A percentile compares a stretch with the other conserved stretches of the same genome.
Conservation (phyloP, 2,888 invertebrate genomes). For the Phania funesta region DNA sequence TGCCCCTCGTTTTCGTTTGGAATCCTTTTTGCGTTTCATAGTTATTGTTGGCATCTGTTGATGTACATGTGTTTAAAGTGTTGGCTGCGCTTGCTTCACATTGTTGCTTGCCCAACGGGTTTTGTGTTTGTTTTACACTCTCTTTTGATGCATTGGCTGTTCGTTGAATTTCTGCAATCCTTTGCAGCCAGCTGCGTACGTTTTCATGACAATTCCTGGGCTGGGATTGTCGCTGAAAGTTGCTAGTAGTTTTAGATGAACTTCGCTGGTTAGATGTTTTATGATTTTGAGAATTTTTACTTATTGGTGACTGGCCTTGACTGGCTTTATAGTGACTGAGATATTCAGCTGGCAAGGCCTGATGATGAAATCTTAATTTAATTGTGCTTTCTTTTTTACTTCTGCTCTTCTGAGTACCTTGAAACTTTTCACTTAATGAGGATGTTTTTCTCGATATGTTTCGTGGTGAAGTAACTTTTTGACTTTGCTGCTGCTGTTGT, state of each 20-base stretch:
- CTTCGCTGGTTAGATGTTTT: slow-evolving; percentile 69
- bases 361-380: slow-evolving; percentile 90
- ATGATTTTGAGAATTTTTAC: slow-evolving; percentile 76
- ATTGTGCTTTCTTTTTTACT: slow-evolving; percentile 73
- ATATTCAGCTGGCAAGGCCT: slow-evolving; percentile 89
- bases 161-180: slow-evolving; percentile 87
- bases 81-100: background rate
- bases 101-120: background rate
- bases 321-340: slow-evolving; percentile 89
- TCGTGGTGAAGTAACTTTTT: background rate
- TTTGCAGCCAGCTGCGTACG: slow-evolving; percentile 87
- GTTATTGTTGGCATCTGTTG: slow-evolving; percentile 40
- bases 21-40: background rate
- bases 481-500: slow-evolving; percentile 45
- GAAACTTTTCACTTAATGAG: slow-evolving; percentile 29
- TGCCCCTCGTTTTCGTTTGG: background rate
- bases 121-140: background rate
- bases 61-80: background rate
- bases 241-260: slow-evolving; percentile 74
- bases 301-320: slow-evolving; percentile 81
- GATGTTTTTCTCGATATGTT: background rate
- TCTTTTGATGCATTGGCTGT: slow-evolving; percentile 71
- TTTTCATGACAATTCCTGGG: slow-evolving; percentile 82
- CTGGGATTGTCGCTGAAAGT: slow-evolving; percentile 18
- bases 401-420: slow-evolving; percentile 35